Conservation (phyloP, 1,140 invertebrate species). For the Archivesica marissinica region DNA sequence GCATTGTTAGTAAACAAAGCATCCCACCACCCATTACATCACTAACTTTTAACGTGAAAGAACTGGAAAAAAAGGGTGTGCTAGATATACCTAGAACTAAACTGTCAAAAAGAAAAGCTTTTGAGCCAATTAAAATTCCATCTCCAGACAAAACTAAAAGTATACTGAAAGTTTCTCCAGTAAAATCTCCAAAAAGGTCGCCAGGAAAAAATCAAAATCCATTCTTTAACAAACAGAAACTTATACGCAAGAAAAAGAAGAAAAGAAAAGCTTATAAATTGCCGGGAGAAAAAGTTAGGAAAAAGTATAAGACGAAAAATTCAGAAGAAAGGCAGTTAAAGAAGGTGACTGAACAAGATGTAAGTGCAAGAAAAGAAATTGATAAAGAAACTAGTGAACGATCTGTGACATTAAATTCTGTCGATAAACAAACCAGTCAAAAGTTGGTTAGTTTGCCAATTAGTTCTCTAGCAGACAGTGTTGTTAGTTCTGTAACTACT, state of each 20-base stretch:
- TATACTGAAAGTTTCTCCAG: slow-evolving; percentile 14
- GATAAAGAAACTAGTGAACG: not conserved
- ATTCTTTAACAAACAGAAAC: slow-evolving; percentile 40
- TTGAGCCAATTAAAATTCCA: slow-evolving; percentile 54
- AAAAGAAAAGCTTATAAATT: slow-evolving; percentile 33
- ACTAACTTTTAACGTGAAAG: slow-evolving; percentile 59
- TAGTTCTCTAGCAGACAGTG: not conserved
- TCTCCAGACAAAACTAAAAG: slow-evolving; percentile 28
- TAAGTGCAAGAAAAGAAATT: too few relatives aligned
- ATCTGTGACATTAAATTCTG: not conserved
- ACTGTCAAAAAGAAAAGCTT: slow-evolving; percentile 53
- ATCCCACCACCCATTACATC: slow-evolving; percentile 22
- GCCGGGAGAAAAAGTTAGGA: slow-evolving; percentile 45
- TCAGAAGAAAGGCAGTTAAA: slow-evolving; percentile 47
- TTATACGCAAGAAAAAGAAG: slow-evolving; percentile 17
- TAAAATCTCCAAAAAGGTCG: slow-evolving; percentile 37
- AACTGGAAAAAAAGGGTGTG: slow-evolving; percentile 57
- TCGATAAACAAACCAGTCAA: not conserved
- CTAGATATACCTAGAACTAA: slow-evolving; percentile 59
- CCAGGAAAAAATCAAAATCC: slow-evolving; percentile 45
- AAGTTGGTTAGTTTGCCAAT: not conserved
- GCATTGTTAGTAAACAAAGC: not conserved
- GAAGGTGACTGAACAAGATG: slow-evolving; percentile 10
- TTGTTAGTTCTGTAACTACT: not conserved
- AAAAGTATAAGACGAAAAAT: slow-evolving; percentile 21